phyloP scores from a whole-genome alignment of 2,797 vertebrate species.

The Tangara arthus region DNA sequence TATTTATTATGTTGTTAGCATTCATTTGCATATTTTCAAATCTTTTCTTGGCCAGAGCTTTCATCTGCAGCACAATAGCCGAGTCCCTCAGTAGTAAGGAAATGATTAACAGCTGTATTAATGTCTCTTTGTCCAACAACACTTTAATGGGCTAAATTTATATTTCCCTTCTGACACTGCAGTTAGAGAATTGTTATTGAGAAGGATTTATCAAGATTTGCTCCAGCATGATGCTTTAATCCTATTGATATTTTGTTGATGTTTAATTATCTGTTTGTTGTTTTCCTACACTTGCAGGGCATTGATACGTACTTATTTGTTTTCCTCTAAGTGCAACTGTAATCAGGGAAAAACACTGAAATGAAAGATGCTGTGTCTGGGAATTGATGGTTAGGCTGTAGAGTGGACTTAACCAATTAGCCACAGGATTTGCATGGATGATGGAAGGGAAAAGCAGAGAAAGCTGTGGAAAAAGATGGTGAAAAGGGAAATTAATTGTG shows the following conservation, averaged over 20 bases:
- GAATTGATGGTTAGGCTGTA: neutral
- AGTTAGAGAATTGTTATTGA: conserved; percentile 62
- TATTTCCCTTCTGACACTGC: conserved; percentile 46
- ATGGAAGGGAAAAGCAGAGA: neutral
- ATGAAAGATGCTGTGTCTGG: neutral
- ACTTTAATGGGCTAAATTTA: conserved; percentile 63
- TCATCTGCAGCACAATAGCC: conserved; percentile 30
- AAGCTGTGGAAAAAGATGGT: neutral
- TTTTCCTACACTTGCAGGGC: conserved; percentile 50
- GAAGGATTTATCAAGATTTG: conserved; percentile 75
- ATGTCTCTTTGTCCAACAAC: conserved; percentile 55
- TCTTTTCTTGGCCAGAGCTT: conserved; percentile 52
- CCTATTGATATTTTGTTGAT: conserved; percentile 73
- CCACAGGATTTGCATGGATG: neutral
- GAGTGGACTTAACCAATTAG: conserved; percentile 45
- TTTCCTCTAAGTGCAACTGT: conserved; percentile 15
- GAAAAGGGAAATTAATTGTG: conserved; percentile 10
- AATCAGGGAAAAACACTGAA: conserved; percentile 25
- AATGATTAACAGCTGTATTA: conserved; percentile 62
- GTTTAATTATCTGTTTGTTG: conserved; percentile 73
- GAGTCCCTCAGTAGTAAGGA: conserved; percentile 51
- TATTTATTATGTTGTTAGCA: conserved; percentile 66
- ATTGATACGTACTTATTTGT: conserved; percentile 33
- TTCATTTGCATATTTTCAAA: conserved; percentile 71
- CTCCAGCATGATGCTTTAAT: conserved; percentile 67